A percentile compares a stretch with the other conserved stretches of the same genome.
Conservation (phyloP, 2,888 invertebrate species). For the Leucoptera coffeella region DNA sequence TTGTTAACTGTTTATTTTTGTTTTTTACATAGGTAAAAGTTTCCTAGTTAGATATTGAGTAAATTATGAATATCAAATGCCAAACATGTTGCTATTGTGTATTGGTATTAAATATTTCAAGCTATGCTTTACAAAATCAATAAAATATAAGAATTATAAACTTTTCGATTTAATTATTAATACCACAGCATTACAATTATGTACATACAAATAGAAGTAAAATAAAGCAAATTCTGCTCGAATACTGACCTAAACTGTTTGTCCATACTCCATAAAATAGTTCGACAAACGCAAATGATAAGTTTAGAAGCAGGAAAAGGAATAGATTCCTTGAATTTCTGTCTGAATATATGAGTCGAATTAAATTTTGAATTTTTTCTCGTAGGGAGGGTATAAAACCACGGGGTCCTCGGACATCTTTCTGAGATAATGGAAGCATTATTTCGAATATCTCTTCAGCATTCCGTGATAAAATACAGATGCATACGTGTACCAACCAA, state of each 20-base stretch:
- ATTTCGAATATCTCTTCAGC: conserved; percentile 14
- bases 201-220: not conserved
- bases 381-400: conserved; percentile 56
- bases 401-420: conserved; percentile 57
- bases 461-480: conserved; percentile 13
- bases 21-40: too few relatives aligned
- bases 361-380: conserved; percentile 71
- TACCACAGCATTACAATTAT: not conserved
- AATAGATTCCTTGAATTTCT: conserved; percentile 90
- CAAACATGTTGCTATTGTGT: not conserved
- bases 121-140: not conserved
- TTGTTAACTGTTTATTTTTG: too few relatives aligned
- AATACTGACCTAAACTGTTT: conserved; percentile 68
- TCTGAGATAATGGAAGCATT: conserved; percentile 74
- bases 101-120: not conserved
- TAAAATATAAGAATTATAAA: too few relatives aligned
- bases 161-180: too few relatives aligned
- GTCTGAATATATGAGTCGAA: conserved; percentile 86
- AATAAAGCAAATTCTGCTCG: not conserved
- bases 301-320: conserved; percentile 83
- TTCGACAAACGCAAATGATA: conserved; percentile 96
- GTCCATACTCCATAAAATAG: conserved; percentile 87
- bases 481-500: conserved; percentile 42
- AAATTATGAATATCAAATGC: conserved; percentile 4
- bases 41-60: conserved; percentile 1